These are phyloP conservation scores for Pyralis farinalis DNA, from an alignment of 2,888 invertebrate genomes.

Conservation along the genomic window DNA sequence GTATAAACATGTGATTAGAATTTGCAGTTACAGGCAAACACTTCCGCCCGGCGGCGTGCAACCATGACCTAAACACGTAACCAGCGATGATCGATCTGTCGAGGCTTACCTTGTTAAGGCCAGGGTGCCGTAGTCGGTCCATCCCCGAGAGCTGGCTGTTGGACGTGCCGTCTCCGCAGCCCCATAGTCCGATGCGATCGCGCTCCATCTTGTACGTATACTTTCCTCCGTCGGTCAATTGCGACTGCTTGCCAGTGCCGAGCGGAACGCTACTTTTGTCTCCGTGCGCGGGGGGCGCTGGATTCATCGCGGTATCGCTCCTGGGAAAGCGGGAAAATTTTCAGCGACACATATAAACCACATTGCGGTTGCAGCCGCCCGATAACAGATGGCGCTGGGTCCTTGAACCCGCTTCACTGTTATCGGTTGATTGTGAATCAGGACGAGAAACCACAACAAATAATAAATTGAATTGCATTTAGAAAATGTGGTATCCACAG, in stretches of 20 bases:
- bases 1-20: constrained; percentile 24
- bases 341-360: constrained; percentile 56
- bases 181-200: constrained; percentile 84
- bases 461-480: too few species aligned
- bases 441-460: too few species aligned
- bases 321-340: constrained; percentile 75
- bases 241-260: constrained; percentile 57
- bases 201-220: constrained; percentile 73
- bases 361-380: constrained; percentile 43
- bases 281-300: constrained; percentile 61
- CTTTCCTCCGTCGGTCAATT: constrained; percentile 38
- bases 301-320: constrained; percentile 71
- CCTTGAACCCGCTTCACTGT: constrained; percentile 22
- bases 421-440: neutral
- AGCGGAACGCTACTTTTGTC: constrained; percentile 57
- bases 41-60: constrained; percentile 43
- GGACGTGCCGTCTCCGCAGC: constrained; percentile 79
- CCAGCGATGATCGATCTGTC: constrained; percentile 22
- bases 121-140: constrained; percentile 84
- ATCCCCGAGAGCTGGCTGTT: constrained; percentile 82
- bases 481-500: too few species aligned
- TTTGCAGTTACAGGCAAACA: constrained; percentile 26
- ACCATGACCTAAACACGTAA: constrained; percentile 57
- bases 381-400: constrained; percentile 69
- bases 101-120: constrained; percentile 84